Conservation (phyloP, 92 coral and sea anemone genomes). For the Scolanthus callimorphus region DNA sequence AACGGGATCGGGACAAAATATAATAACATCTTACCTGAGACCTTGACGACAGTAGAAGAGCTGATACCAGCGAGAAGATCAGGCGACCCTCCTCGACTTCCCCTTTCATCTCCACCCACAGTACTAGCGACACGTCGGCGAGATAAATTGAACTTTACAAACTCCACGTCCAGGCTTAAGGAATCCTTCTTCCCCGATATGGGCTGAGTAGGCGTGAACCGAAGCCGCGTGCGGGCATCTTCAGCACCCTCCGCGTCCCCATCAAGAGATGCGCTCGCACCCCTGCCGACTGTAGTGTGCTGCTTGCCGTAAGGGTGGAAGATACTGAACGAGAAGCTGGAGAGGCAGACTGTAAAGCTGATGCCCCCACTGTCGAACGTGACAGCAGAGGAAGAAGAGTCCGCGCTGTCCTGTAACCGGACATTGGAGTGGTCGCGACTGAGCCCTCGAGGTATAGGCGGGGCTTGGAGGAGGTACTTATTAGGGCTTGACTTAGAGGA, state of each 20-base stretch:
- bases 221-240: constrained; percentile 58
- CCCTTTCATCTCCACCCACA: constrained; percentile 46
- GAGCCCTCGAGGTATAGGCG: constrained; percentile 7
- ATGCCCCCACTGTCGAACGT: constrained; percentile 92
- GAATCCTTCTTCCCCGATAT: constrained; percentile 97
- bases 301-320: constrained; percentile 98
- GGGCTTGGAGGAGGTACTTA: constrained; percentile 48
- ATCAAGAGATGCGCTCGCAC: constrained; percentile 50
- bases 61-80: constrained; percentile 67
- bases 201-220: constrained; percentile 74
- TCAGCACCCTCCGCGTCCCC: constrained; percentile 47
- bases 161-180: constrained; percentile 89
- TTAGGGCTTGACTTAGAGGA: constrained; percentile 96
- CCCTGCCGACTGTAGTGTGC: constrained; percentile 67
- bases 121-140: constrained; percentile 63
- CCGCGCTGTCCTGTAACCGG: constrained; percentile 42
- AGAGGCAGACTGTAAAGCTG: constrained; percentile 91
- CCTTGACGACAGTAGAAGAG: constrained; percentile 92
- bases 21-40: constrained; percentile 79
- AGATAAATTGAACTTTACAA: constrained; percentile 90
- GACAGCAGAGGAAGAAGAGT: constrained; percentile 30
- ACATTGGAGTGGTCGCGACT: constrained; percentile 52
- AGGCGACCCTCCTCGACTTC: constrained; percentile 53
- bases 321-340: constrained; percentile 93
- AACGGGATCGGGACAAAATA: too few relatives aligned